These are phyloP conservation scores for Mionectes olivaceus DNA, from an alignment of 2,797 vertebrate genomes.

Conservation along the genomic window DNA sequence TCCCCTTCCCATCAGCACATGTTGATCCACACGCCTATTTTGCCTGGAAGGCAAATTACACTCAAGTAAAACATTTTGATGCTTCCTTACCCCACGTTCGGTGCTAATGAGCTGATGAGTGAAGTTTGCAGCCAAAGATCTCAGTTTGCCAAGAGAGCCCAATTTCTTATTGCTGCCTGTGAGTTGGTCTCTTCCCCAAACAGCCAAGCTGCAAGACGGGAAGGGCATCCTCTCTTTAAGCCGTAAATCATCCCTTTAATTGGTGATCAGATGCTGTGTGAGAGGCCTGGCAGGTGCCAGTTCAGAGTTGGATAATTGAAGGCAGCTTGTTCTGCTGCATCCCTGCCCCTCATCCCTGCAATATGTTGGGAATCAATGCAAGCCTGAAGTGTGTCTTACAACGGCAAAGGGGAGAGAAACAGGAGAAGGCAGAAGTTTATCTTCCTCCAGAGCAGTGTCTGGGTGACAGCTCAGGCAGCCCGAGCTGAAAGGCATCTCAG, in stretches of 20 bases:
- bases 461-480: conserved; percentile 37
- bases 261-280: conserved; percentile 51
- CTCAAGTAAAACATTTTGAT: not conserved
- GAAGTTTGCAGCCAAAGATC: not conserved
- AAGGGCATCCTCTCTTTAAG: not conserved
- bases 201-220: not conserved
- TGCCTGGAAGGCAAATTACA: not conserved
- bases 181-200: not conserved
- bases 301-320: not conserved
- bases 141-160: not conserved
- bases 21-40: rapidly evolving
- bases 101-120: not conserved
- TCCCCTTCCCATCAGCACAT: not conserved
- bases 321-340: not conserved
- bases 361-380: not conserved
- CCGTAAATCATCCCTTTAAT: conserved; percentile 57
- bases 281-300: conserved; percentile 56
- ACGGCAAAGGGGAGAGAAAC: not conserved
- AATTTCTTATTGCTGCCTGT: not conserved
- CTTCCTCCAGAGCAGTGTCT: not conserved
- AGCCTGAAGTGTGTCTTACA: not conserved
- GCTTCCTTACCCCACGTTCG: not conserved
- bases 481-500: not conserved
- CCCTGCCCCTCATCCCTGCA: not conserved
- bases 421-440: not conserved